Conservation (phyloP, 30 jellyfish, hydroid and myxozoan species). For the Turritopsis rubra region DNA sequence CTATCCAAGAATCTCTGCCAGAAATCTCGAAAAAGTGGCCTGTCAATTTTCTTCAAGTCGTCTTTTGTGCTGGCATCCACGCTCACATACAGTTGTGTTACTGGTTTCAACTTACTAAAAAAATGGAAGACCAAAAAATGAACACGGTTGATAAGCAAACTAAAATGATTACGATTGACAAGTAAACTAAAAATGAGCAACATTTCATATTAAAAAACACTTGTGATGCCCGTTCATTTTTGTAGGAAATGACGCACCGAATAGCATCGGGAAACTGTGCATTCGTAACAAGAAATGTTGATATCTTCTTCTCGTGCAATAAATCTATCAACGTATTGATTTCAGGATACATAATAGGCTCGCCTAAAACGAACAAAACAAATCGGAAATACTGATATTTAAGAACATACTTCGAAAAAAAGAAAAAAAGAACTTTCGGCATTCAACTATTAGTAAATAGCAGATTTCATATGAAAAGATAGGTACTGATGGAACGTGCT, state of each 20-base stretch:
- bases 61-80: constrained; percentile 99
- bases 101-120: constrained; percentile 74
- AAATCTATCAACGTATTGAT: constrained; percentile 79
- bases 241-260: no score
- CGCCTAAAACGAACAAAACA: constrained; percentile 49
- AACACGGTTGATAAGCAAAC: no score
- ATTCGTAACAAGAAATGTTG: constrained; percentile 94
- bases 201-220: no score
- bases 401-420: no score
- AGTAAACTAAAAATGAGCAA: no score
- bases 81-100: constrained; percentile 97
- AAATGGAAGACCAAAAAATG: not conserved
- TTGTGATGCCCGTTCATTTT: no score
- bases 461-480: no score
- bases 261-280: constrained; percentile 99
- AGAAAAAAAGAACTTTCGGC: no score
- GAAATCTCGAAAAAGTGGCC: constrained; percentile 94
- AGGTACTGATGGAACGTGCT: no score
- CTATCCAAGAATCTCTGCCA: constrained; percentile 95
- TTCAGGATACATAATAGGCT: constrained; percentile 98
- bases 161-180: no score
- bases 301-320: constrained; percentile 81
- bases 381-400: not conserved
- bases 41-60: constrained; percentile 78
- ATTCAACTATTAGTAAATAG: no score